phyloP scores from a whole-genome alignment of 2,888 invertebrate genomes.

The Leucophora obtusa region DNA sequence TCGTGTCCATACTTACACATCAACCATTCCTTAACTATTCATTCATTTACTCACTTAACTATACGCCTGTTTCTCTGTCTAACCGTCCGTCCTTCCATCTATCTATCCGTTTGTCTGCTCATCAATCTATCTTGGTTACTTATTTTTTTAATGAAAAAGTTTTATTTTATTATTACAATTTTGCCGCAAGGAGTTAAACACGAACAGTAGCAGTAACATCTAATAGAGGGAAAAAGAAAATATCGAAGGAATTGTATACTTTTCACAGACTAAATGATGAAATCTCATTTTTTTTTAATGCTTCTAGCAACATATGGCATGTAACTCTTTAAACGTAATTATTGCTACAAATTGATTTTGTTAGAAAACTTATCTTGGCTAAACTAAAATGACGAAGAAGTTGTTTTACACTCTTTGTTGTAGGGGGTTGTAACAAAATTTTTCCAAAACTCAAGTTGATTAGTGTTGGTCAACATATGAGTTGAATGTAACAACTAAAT shows the following conservation, averaged over 20 bases:
- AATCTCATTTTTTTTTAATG: slow-evolving; percentile 43
- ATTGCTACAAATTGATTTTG: slow-evolving; percentile 60
- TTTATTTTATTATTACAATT: slow-evolving; percentile 57
- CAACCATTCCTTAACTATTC: background rate
- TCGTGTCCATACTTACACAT: background rate
- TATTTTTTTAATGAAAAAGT: slow-evolving; percentile 60
- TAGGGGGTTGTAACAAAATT: background rate
- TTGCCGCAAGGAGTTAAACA: slow-evolving; percentile 52
- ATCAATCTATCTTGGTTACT: slow-evolving; percentile 49
- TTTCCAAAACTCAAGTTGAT: slow-evolving; percentile 40
- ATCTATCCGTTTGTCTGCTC: slow-evolving; percentile 18
- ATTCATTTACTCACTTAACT: slow-evolving; percentile 15
- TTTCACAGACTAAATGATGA: slow-evolving; percentile 14
- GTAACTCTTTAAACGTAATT: slow-evolving; percentile 62
- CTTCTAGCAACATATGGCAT: slow-evolving; percentile 59
- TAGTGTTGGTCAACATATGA: slow-evolving; percentile 43
- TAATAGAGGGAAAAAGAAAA: background rate
- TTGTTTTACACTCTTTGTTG: background rate
- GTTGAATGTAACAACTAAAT: slow-evolving; percentile 4
- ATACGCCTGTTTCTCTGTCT: slow-evolving; percentile 1
- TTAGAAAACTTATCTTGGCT: slow-evolving; percentile 39
- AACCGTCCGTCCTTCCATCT: too few species aligned
- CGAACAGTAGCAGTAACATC: slow-evolving; percentile 9
- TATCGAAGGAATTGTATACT: slow-evolving; percentile 21
- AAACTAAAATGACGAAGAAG: background rate